Evolutionary conservation across 2,113 vertebrate species (phyloP), one percentile per base, ranked within the genome.

Genomic region (Hippocampus mohnikei): DNA sequence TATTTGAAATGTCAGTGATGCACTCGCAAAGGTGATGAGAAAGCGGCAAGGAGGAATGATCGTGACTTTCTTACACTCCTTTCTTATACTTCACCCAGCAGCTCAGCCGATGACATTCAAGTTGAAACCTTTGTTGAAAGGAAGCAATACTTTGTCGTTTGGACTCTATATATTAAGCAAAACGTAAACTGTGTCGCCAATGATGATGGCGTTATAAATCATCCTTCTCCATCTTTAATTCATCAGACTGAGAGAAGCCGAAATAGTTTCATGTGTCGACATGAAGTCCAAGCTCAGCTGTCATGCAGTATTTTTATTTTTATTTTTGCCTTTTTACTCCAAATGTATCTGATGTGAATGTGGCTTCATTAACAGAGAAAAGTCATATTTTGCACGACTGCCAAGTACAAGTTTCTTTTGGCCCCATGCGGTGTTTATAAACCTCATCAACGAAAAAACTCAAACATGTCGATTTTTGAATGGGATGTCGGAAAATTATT

Each of bases 401-500:
- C 82, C 88, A 87, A 79, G 70, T 82, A 80, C 69, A 81, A 40
- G 82, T 88, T 90, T 85, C 66, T 85, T 73, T 87, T 89, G 88
- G 85, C 33, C 87, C 72, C 18, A 5, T 1, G 8, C 0, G 25
- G 58, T 75, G 62, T 86, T 89, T 87, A 84, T 84, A 81, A 84
- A 87, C 85, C 77, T 83, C 81, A 81, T 90, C 83, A 85, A 89
- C 77, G 27, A 23, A 0, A 72, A 87, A 86, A 37, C 33, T 87
- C 81, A 87, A 88, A 87, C 63, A 62, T 81, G 76, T 70, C 66
- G 71, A 29, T 87, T 82, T 72, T 81, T 87, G 74, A 89, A 87
- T 79, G 71, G 85, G 86, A 88, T 88, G 83, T 86, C 59, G 85
- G 84, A 87, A 90, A 87, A 82, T 87, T 77, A 86, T 91, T 90